phyloP scores from a whole-genome alignment of 2,888 invertebrate genomes.

The Zaprionus lineosus region DNA sequence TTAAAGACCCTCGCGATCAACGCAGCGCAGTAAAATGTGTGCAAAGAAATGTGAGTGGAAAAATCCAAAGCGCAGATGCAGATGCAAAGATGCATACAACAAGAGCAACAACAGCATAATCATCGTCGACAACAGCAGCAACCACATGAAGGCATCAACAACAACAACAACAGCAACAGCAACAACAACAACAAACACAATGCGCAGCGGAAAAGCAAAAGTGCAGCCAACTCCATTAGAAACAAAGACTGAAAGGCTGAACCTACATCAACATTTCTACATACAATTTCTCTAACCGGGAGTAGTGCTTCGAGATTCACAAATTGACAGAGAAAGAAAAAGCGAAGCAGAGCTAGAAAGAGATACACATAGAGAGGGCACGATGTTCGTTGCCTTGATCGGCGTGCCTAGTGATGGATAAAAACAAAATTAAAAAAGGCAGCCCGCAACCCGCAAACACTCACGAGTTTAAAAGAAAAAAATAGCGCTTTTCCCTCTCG shows the following conservation, averaged over 20 bases:
- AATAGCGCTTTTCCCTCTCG: too few species aligned
- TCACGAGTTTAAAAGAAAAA: too few species aligned
- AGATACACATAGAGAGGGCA: conserved; percentile 13
- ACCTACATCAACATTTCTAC: conserved; percentile 68
- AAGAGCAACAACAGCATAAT: conserved; percentile 14
- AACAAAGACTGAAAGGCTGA: conserved; percentile 57
- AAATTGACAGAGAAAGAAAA: conserved; percentile 4
- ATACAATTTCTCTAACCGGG: background rate
- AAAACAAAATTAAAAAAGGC: background rate
- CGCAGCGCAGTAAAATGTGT: conserved; percentile 46
- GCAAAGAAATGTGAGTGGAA: conserved; percentile 72
- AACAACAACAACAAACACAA: conserved; percentile 16
- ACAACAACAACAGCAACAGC: conserved; percentile 7
- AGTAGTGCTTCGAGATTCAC: conserved; percentile 8
- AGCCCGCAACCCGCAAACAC: too few species aligned
- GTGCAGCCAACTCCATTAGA: conserved; percentile 62
- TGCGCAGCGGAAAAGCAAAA: conserved; percentile 75
- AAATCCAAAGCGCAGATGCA: conserved; percentile 55
- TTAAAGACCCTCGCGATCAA: conserved; percentile 78
- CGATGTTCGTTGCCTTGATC: conserved; percentile 19
- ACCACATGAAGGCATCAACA: conserved; percentile 5
- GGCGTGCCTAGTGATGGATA: background rate
- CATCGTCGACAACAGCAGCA: conserved; percentile 7
- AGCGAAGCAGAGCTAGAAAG: background rate
- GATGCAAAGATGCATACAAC: conserved; percentile 34